These are phyloP conservation scores for Myotis daubentonii DNA, from an alignment of 2,797 vertebrate genomes.

Conservation along the genomic window DNA sequence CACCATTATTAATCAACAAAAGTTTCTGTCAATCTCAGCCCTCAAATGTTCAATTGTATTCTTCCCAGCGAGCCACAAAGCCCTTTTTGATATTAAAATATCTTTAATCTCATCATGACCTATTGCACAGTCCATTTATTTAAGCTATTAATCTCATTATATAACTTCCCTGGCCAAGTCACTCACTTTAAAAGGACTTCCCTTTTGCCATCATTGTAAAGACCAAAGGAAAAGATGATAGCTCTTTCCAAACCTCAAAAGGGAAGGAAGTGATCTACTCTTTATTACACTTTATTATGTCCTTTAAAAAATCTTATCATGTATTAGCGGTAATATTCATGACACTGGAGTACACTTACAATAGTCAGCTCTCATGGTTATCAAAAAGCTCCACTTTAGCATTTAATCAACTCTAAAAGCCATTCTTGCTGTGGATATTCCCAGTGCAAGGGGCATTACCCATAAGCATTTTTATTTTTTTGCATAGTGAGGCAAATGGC, in stretches of 20 bases:
- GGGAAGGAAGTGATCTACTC: constrained; percentile 74
- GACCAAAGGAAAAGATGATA: constrained; percentile 70
- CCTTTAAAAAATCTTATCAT: constrained; percentile 84
- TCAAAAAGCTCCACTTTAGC: constrained; percentile 88
- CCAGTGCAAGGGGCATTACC: constrained; percentile 85
- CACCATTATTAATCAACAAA: constrained; percentile 50
- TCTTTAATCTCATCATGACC: constrained; percentile 70
- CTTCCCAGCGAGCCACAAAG: constrained; percentile 39
- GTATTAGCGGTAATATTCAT: constrained; percentile 89
- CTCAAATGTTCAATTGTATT: constrained; percentile 66
- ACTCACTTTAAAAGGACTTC: constrained; percentile 69
- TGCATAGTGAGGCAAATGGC: constrained; percentile 43
- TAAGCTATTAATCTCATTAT: constrained; percentile 73
- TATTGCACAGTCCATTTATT: constrained; percentile 37
- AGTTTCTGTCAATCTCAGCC: constrained; percentile 42
- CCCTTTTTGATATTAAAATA: constrained; percentile 71
- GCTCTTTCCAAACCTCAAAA: constrained; percentile 73
- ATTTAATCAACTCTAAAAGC: constrained; percentile 89
- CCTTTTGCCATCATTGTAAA: constrained; percentile 63
- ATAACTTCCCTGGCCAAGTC: constrained; percentile 61
- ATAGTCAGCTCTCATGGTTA: constrained; percentile 86
- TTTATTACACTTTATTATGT: constrained; percentile 77
- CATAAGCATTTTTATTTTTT: constrained; percentile 71
- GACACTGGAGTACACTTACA: constrained; percentile 88
- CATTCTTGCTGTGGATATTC: constrained; percentile 86